Evolutionary conservation across 2,113 vertebrate genomes (phyloP), one percentile per base, ranked within the genome.

Genomic region (Lophius piscatorius): DNA sequence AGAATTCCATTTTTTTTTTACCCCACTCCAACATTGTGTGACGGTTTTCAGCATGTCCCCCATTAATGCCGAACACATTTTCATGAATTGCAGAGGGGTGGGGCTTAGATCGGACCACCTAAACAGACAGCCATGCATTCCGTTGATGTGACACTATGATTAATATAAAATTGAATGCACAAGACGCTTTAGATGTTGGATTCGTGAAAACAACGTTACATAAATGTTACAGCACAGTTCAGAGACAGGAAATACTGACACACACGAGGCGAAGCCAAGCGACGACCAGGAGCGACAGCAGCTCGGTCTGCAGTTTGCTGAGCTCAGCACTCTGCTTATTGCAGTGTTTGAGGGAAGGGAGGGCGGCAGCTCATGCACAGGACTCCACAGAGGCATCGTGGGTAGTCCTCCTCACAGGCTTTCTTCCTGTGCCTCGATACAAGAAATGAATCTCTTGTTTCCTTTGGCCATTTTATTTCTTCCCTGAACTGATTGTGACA

Each of bases 361-460:
- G 62, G 48, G 74, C n/a, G 70, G 47, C 42, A 28, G 66, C 22
- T 50, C 49, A 42, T 44, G 55, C 0, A 35, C 33, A 35, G 17
- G 16, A 62, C 41, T 34, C 63, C 79, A 72, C 68, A 68, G 68
- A 56, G 57, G 84, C 79, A 83, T 82, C 74, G 69, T 87, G 80
- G 77, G 82, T 81, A 85, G 58, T 72, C 67, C 13, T n/a, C 50
- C 55, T 66, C 34, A 4, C 55, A 69, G 42, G n/a, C n/a, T n/a
- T n/a, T 62, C 69, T 63, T 29, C 5, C 20, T 78, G 63, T 74
- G 69, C 56, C 78, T 61, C 42, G 72, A 83, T 41, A 81, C 72
- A 74, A 74, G 71, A 54, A 29, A 34, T 11, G 38, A 55, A 35
- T 7, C 34, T 44, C n/a, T 8, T 5, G 42, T 21, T 31, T 17